These are phyloP conservation scores for Bombus pyrosoma DNA, from an alignment of 1,140 invertebrate genomes.

Conservation along the genomic window DNA sequence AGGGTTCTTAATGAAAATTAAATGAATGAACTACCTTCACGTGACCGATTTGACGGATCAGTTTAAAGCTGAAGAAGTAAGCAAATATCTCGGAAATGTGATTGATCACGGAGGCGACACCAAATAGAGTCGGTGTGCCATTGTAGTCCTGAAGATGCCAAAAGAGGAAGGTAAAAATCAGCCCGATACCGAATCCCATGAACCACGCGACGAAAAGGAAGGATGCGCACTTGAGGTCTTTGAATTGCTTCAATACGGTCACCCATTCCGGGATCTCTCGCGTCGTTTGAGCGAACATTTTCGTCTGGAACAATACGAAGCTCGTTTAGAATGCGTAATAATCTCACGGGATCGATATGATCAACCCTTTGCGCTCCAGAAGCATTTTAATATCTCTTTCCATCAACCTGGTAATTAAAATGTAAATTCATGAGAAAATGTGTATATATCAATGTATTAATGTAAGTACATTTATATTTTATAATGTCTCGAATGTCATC, in stretches of 20 bases:
- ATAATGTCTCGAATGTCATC: neutral
- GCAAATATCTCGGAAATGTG: constrained; percentile 99
- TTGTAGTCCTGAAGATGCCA: constrained; percentile 99
- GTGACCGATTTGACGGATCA: constrained; percentile 97
- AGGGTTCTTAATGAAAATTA: neutral
- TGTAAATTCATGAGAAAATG: neutral
- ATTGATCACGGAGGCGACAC: constrained; percentile 98
- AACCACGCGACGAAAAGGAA: constrained; percentile 99
- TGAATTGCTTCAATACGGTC: constrained; percentile 94
- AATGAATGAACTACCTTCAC: constrained; percentile 88
- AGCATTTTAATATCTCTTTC: neutral
- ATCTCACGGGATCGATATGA: neutral
- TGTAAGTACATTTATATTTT: neutral
- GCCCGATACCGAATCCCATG: constrained; percentile 99
- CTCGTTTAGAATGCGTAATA: neutral
- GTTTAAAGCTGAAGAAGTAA: constrained; percentile 98
- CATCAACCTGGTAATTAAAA: neutral
- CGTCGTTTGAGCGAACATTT: constrained; percentile 96
- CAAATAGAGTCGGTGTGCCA: constrained; percentile 98
- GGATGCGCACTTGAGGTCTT: constrained; percentile 94
- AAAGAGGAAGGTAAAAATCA: constrained; percentile 99
- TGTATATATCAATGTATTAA: neutral
- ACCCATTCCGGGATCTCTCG: constrained; percentile 96
- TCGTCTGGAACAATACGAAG: constrained; percentile 85
- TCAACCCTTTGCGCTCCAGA: neutral